Evolutionary conservation across 1,140 invertebrate species (phyloP).

Genomic region (Polypedilum vanderplanki): DNA sequence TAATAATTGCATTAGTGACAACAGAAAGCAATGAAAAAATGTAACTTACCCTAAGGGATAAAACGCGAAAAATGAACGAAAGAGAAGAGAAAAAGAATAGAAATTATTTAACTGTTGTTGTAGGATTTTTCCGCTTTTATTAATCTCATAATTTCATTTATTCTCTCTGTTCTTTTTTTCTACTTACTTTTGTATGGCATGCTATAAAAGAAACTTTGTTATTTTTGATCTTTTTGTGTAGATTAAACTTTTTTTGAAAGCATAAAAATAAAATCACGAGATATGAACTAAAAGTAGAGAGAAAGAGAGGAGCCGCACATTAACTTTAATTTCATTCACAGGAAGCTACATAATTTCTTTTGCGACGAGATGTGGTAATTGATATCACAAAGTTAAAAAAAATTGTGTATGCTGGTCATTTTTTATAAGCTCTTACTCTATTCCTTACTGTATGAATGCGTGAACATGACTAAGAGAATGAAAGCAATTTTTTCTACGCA

Average conservation of each 20-base stretch:
- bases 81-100: neutral
- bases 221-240: neutral
- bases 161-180: neutral
- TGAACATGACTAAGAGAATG: too few relatives aligned
- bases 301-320: neutral
- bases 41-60: neutral
- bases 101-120: too few relatives aligned
- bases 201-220: neutral
- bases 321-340: neutral
- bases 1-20: neutral
- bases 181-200: neutral
- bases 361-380: neutral
- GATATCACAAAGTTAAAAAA: neutral
- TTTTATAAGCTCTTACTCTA: too few relatives aligned
- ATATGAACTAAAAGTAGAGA: neutral
- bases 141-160: slow-evolving; percentile 19
- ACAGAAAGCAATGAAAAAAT: neutral
- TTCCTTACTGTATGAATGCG: too few relatives aligned
- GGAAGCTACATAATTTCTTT: neutral
- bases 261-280: neutral
- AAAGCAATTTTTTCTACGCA: too few relatives aligned
- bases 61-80: neutral
- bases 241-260: too few relatives aligned
- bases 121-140: neutral
- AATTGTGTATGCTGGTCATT: too few relatives aligned